A percentile compares a stretch with the other conserved stretches of the same genome.
Conservation (phyloP, 1,140 invertebrate species). For the Steinernema feltiae region DNA sequence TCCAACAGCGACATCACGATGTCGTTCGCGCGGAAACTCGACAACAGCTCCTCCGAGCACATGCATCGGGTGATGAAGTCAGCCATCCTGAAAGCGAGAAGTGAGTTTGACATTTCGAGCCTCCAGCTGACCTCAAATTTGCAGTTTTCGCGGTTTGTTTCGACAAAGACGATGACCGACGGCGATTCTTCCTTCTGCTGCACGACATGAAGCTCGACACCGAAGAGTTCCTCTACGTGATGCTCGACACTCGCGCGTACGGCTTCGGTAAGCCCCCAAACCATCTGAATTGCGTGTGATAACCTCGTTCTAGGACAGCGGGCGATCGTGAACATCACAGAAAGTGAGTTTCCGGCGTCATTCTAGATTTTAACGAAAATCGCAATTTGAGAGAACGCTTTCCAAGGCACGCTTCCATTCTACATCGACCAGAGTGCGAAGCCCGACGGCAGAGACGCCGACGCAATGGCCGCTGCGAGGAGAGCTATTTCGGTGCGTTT, state of each 20-base stretch:
- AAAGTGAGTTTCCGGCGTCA: background rate
- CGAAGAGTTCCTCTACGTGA: background rate
- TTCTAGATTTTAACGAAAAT: background rate
- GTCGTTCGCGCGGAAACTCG: background rate
- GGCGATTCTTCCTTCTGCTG: background rate
- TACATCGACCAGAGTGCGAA: background rate
- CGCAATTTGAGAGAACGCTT: background rate
- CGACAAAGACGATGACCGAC: background rate
- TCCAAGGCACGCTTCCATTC: background rate
- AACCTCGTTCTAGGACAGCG: too few species aligned
- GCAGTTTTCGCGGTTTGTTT: background rate
- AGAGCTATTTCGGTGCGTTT: background rate
- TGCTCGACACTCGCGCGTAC: background rate
- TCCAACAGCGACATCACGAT: background rate
- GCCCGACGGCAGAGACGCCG: background rate
- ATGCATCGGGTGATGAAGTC: background rate
- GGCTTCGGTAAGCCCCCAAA: too few species aligned
- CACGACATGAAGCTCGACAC: constrained; percentile 4
- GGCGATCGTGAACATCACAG: background rate
- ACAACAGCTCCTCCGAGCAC: background rate
- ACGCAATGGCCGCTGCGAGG: background rate
- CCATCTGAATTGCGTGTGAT: too few species aligned
- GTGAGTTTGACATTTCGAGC: background rate
- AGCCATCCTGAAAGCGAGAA: background rate
- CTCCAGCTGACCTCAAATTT: background rate